Evolutionary conservation across 2,888 invertebrate species (phyloP).

Genomic region (Pristionchus exspectatus): DNA sequence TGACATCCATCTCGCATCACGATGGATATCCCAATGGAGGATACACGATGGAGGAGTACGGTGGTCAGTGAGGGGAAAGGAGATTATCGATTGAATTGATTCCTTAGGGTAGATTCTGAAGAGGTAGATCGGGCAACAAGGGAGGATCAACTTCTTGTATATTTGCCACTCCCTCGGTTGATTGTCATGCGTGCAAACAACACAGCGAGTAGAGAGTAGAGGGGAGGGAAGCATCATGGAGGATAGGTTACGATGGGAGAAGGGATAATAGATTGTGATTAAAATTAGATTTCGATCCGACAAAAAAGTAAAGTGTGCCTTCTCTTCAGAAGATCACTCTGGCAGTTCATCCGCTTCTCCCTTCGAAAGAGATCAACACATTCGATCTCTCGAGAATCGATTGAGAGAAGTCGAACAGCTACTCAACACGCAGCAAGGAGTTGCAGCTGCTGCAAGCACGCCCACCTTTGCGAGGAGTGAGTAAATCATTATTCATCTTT

Average conservation of each 20-base stretch:
- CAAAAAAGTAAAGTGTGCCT: not conserved
- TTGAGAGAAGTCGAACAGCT: constrained; percentile 14
- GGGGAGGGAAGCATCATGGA: not conserved
- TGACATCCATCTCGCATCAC: constrained; percentile 38
- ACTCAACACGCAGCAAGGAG: not conserved
- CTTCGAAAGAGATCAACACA: constrained; percentile 20
- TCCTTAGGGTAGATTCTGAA: not conserved
- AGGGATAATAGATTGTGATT: not conserved
- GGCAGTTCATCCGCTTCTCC: constrained; percentile 32
- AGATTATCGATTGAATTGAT: not conserved
- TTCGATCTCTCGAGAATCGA: constrained; percentile 38
- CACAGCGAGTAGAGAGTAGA: constrained; percentile 11
- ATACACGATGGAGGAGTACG: constrained; percentile 43
- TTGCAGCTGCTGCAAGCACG: not conserved
- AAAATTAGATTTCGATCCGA: not conserved
- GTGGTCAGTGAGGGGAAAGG: not conserved
- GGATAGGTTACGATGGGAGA: not conserved
- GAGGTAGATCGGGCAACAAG: not conserved
- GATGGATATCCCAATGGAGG: constrained; percentile 52
- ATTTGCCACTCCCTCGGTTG: constrained; percentile 3
- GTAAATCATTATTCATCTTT: not conserved
- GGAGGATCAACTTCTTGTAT: not conserved
- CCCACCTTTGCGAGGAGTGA: constrained; percentile 37
- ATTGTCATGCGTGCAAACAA: not conserved
- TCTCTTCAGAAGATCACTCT: constrained; percentile 8